Percentiles rank a stretch among this genome's conserved stretches.
Evolutionary conservation across 2,797 vertebrate genomes (phyloP).

Genomic region (Perodicticus potto): DNA sequence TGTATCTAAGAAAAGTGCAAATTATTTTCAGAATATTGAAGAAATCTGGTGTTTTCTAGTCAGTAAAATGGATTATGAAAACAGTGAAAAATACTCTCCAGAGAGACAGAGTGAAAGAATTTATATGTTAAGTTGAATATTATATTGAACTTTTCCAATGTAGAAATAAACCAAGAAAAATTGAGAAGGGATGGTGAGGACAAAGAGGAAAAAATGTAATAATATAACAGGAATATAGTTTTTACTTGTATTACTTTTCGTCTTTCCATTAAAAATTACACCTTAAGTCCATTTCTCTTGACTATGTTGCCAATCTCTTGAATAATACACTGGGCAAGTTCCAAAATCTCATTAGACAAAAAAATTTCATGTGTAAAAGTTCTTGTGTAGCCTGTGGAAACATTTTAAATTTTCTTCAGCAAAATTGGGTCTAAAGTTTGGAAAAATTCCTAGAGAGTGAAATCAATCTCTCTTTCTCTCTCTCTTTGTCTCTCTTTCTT

Average conservation of each 20-base stretch:
- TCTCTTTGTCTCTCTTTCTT: neutral
- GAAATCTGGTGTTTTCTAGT: conserved; percentile 74
- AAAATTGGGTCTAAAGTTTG: conserved; percentile 62
- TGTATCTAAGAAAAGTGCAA: conserved; percentile 56
- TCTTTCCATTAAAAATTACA: conserved; percentile 63
- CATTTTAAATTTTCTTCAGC: conserved; percentile 69
- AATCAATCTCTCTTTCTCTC: neutral
- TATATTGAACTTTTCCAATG: conserved; percentile 60
- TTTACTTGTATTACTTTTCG: conserved; percentile 27
- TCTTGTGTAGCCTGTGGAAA: conserved; percentile 52
- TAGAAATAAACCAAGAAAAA: conserved; percentile 73
- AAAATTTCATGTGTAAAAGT: conserved; percentile 85
- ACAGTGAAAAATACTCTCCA: conserved; percentile 68
- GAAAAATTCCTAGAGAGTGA: conserved; percentile 64
- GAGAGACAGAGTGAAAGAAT: conserved; percentile 57
- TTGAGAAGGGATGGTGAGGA: neutral
- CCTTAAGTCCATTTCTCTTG: conserved; percentile 62
- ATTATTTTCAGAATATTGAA: conserved; percentile 65
- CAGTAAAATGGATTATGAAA: conserved; percentile 70
- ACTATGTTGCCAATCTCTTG: conserved; percentile 64
- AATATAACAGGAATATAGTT: conserved; percentile 35
- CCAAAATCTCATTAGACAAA: conserved; percentile 81
- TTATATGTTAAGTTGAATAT: conserved; percentile 45
- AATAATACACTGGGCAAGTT: conserved; percentile 67
- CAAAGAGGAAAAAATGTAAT: conserved; percentile 33